Evolutionary conservation across 37 sponge, comb jelly and placozoan species (phyloP).

Genomic region (Chondrosia reniformis): DNA sequence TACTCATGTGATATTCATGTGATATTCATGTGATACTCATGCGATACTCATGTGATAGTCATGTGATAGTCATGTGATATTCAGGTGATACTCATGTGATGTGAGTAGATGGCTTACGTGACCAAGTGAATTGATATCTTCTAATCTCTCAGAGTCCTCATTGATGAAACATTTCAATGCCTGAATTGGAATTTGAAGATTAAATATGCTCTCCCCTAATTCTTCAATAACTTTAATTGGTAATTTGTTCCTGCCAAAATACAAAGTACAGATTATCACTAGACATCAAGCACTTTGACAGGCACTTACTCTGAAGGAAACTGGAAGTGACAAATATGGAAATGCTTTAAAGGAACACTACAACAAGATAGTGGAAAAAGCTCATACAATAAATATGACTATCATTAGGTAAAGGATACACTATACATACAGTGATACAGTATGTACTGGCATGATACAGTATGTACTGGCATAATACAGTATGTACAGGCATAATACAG

Average conservation of each 20-base stretch:
- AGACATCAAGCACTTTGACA: not conserved
- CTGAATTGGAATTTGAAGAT: slow-evolving; percentile 55
- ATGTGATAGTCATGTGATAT: no score
- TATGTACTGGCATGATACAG: no score
- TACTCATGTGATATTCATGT: no score
- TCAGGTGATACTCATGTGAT: not conserved
- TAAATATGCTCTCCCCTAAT: slow-evolving; percentile 66
- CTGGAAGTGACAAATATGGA: slow-evolving; percentile 2
- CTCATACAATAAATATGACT: no score
- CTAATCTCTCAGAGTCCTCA: slow-evolving; percentile 20
- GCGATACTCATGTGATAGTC: no score
- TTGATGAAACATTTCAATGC: slow-evolving; percentile 53
- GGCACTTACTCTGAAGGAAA: slow-evolving; percentile 1
- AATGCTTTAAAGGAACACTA: not conserved
- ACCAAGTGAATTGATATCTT: slow-evolving; percentile 35
- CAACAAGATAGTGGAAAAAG: not conserved
- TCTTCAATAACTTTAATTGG: slow-evolving; percentile 70
- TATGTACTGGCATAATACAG: no score
- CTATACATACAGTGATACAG: no score
- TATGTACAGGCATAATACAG: no score
- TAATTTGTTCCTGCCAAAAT: not conserved
- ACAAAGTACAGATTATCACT: not conserved
- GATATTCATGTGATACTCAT: no score
- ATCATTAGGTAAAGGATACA: no score
- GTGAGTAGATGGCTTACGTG: slow-evolving; percentile 27